Base-by-base conservation (phyloP, 2,113 vertebrate genomes). In the Pteropus alecto region DNA sequence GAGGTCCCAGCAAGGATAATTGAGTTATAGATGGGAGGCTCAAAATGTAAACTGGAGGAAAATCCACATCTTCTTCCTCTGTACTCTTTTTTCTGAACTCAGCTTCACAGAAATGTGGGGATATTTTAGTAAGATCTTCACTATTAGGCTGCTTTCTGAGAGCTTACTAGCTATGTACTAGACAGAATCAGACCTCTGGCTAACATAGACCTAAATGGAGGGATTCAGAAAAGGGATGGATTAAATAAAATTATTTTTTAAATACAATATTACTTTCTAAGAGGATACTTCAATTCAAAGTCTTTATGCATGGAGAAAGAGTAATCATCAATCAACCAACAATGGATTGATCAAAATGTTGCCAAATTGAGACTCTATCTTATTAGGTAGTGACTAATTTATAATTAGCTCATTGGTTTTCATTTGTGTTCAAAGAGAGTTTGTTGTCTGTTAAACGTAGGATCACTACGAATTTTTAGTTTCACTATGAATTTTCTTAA, bases 401-500 rank as follows among this genome's bases (percentile, higher is more conserved):
- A 92, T 41, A 76, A 89, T 89, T 41, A 94, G 4, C 19, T 78
- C 96, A 35, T 93, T 94, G 54, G 70, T 90, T 71, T 96, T 74
- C 4, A 89, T 93, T 94, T 92, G 2, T 67, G 19, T 76, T 96
- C 10, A 87, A 48, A 90, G 48, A 81, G 15, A 77, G 0, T 28
- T 63, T 43, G 2, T 46, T 93, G 4, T 43, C 6, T 76, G 18
- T 83, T 51, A 91, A 87, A 86, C 60, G 58, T 28, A 48, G 41
- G 61, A 11, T 48, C n/a, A 93, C 48, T 51, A 51, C 77, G 30
- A 84, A 92, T 79, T 96, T 4, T 96, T 86, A 70, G 22, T 41
- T 96, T 89, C 83, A 93, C 0, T 60, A 43, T 94, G n/a, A 91
- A 87, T 90, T 94, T 94, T 95, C 63, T 78, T 89, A 81, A 93